Percentiles rank a stretch among this genome's conserved stretches.
Evolutionary conservation across 1,140 invertebrate species (phyloP).

Genomic region (Danaus melanippus): DNA sequence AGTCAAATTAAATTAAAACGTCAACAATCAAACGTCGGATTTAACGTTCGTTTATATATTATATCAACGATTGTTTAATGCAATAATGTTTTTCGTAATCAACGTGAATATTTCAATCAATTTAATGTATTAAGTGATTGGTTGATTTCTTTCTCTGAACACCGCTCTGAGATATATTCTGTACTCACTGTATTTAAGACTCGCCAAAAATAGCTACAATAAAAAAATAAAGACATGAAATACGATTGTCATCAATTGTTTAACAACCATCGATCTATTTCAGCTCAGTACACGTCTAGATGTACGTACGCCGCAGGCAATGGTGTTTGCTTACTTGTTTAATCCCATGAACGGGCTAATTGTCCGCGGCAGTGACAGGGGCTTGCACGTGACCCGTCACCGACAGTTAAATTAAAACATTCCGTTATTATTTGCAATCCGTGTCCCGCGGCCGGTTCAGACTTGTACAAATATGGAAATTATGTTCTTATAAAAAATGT

Average conservation of each 20-base stretch:
- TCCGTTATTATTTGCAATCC: slow-evolving; percentile 67
- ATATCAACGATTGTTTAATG: too few relatives aligned
- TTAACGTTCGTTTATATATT: slow-evolving; percentile 19
- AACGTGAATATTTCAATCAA: too few relatives aligned
- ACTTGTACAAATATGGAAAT: neutral
- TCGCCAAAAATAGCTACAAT: too few relatives aligned
- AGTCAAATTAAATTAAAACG: slow-evolving; percentile 33
- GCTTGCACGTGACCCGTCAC: slow-evolving; percentile 67
- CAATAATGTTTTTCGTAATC: too few relatives aligned
- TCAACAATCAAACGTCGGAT: slow-evolving; percentile 32
- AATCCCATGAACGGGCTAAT: slow-evolving; percentile 67
- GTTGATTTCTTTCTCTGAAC: too few relatives aligned
- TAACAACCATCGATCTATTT: neutral
- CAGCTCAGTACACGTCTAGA: slow-evolving; percentile 19
- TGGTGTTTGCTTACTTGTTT: slow-evolving; percentile 50
- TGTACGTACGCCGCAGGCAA: slow-evolving; percentile 31
- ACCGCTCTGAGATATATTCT: too few relatives aligned
- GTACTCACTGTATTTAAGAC: slow-evolving; percentile 11
- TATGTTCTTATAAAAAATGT: too few relatives aligned
- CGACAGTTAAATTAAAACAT: slow-evolving; percentile 70
- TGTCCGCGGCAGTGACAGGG: slow-evolving; percentile 63
- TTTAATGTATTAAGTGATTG: too few relatives aligned
- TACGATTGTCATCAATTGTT: slow-evolving; percentile 4
- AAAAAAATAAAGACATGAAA: slow-evolving; percentile 11
- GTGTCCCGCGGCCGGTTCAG: slow-evolving; percentile 24